Conservation (phyloP, 2,888 invertebrate genomes). For the Yponomeuta plumbellus region DNA sequence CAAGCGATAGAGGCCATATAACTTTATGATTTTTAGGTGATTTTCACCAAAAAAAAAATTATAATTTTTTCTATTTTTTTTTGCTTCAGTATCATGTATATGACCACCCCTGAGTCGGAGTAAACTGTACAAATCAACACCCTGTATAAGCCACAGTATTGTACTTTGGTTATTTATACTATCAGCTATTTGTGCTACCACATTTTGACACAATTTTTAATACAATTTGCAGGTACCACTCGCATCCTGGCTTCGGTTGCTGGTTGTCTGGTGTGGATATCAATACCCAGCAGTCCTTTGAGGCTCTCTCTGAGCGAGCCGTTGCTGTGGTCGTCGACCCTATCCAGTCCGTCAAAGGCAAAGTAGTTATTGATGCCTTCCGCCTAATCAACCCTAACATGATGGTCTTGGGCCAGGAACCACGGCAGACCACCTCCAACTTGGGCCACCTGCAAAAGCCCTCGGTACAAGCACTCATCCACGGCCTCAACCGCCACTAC, state of each 20-base stretch:
- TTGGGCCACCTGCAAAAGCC: conserved; percentile 99
- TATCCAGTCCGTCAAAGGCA: conserved; percentile 99
- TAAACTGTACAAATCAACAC: too few relatives aligned
- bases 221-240: conserved; percentile 85
- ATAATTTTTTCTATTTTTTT: too few relatives aligned
- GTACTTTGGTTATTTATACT: too few relatives aligned
- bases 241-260: conserved; percentile 99
- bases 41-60: too few relatives aligned
- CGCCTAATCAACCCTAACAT: conserved; percentile 99
- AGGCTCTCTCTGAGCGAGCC: conserved; percentile 97
- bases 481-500: conserved; percentile 98
- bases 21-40: too few relatives aligned
- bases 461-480: conserved; percentile 98
- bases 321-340: conserved; percentile 99
- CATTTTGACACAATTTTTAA: not conserved
- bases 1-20: too few relatives aligned
- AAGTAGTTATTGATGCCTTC: conserved; percentile 99
- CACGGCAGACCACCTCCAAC: conserved; percentile 98
- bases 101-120: too few relatives aligned
- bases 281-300: conserved; percentile 99
- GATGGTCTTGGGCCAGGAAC: conserved; percentile 99
- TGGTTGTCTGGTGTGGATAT: conserved; percentile 99
- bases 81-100: too few relatives aligned
- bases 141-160: too few relatives aligned
- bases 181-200: not conserved